Evolutionary conservation across 1,140 invertebrate genomes (phyloP), one percentile per base, ranked within the genome.

Genomic region (Anoplolepis gracilipes): DNA sequence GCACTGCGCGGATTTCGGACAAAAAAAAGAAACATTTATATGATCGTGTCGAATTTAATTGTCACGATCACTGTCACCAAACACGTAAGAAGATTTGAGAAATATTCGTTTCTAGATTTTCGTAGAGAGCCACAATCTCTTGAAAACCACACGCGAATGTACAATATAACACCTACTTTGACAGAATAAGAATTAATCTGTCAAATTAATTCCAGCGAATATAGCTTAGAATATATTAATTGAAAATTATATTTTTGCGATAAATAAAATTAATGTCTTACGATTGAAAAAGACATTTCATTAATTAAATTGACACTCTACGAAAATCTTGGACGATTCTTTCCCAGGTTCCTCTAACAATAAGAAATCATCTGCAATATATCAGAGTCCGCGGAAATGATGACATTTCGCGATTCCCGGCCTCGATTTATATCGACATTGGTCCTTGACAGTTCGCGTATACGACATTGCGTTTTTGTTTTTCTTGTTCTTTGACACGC

Each of bases 401-500:
- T 49, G 46, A 49, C 46, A 49, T 61, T 28, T 61, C 33, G 16
- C 75, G 13, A 78, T 36, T 16, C 76, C n/a, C 25, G 61, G 8
- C 61, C 19, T 53, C 42, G 61, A 67, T 46, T n/a, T 30, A 16
- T 6, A 33, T 0, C 76, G 42, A 33, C 13, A n/a, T n/a, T 33
- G 77, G 33, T 13, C 25, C 22, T 28, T 53, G 36, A 22, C 28
- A 70, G 78, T 28, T 69, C 65, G 70, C 49, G 77, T 19, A 72
- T 90, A 90, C 78, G 86, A 90, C 78, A 81, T 72, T 70, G 78
- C 65, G 67, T 82, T 90, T 77, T 88, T 90, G 78, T 75, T 81
- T 88, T 90, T 91, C 88, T 89, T 93, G 94, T 81, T 92, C 92
- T 91, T 91, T 89, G 73, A 79, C 84, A 90, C 89, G 84, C 96